Base-by-base conservation (phyloP, 2,888 invertebrate species). In the Noctua pronuba region DNA sequence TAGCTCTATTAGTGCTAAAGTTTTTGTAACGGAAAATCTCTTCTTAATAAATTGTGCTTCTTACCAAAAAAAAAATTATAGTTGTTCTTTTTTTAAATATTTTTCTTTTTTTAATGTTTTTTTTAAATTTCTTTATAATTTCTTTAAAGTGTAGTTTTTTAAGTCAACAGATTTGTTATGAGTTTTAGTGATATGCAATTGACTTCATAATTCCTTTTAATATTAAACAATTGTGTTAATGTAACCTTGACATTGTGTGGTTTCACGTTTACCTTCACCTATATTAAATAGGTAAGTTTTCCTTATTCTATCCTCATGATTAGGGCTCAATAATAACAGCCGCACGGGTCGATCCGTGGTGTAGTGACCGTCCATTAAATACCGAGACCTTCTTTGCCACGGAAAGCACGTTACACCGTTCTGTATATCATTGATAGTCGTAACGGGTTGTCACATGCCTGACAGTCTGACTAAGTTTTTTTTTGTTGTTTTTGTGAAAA, bases 201-300 rank as follows among this genome's bases (percentile, higher is more conserved):
- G 55, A 46, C 38, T 31, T 21, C 7, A 49, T 11, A 64, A 31
- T n/a, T 64, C 6, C n/a, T 35, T 21, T 10, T 10, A 6, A 31
- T 16, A 21, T 38, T 55, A 35, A 18, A 41, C 7, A 62, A 13
- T 49, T 44, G 28, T 52, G 49, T 28, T n/a, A 44, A 44, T 11
- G 21, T 74, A 31, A 73, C 44, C 55, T 75, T 65, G 64, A 24
- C 13, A 35, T 75, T 79, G 18, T 35, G 24, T 16, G 28, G 31
- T 58, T 24, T 28, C 11, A n/a, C 18, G n/a, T 80, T 62, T 62
- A 21, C 21, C 41, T 73, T 62, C 28, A 35, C 28, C n/a, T 79
- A 21, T 44, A 52, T 21, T 21, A 21, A 44, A 7, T 13, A 38
- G 16, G 69, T 82, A 69, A 73, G 60, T 69, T 60, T 73, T 69